These are phyloP conservation scores for Tinamus major DNA, from an alignment of 2,797 vertebrate species.

Conservation along the genomic window DNA sequence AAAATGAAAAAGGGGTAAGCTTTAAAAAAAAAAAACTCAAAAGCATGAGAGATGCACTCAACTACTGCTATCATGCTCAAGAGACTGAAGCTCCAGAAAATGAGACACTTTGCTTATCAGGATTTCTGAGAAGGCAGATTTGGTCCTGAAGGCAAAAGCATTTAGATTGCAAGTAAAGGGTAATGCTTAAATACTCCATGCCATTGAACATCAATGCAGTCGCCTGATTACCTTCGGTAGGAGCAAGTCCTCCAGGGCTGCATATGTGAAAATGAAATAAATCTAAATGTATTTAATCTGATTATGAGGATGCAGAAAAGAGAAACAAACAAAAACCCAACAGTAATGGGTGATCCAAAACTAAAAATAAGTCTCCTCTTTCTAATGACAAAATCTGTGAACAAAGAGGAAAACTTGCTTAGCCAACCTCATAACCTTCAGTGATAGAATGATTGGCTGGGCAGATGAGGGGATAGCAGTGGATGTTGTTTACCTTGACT, in stretches of 20 bases:
- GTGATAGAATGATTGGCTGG: too few species aligned
- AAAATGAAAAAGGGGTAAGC: accelerated
- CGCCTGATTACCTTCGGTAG: constrained; percentile 2
- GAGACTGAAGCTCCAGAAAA: not conserved
- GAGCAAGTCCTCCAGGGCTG: not conserved
- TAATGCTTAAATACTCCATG: not conserved
- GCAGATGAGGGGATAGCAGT: too few species aligned
- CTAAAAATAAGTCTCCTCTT: not conserved
- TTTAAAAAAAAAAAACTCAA: not conserved
- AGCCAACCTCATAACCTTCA: too few species aligned
- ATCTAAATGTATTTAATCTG: not conserved
- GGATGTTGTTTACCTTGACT: too few species aligned
- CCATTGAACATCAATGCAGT: not conserved
- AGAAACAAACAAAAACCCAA: not conserved
- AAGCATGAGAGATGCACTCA: not conserved
- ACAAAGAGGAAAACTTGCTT: too few species aligned
- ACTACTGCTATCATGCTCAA: not conserved
- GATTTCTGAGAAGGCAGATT: constrained; percentile 23
- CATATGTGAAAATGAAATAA: not conserved
- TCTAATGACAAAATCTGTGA: not conserved
- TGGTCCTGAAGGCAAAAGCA: constrained; percentile 23
- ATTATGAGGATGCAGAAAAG: not conserved
- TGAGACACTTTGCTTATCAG: not conserved
- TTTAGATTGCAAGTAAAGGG: not conserved
- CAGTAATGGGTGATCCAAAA: not conserved